A percentile compares a stretch with the other conserved stretches of the same genome.
Conservation (phyloP, 1,140 invertebrate genomes). For the Ditylenchus dipsaci region DNA sequence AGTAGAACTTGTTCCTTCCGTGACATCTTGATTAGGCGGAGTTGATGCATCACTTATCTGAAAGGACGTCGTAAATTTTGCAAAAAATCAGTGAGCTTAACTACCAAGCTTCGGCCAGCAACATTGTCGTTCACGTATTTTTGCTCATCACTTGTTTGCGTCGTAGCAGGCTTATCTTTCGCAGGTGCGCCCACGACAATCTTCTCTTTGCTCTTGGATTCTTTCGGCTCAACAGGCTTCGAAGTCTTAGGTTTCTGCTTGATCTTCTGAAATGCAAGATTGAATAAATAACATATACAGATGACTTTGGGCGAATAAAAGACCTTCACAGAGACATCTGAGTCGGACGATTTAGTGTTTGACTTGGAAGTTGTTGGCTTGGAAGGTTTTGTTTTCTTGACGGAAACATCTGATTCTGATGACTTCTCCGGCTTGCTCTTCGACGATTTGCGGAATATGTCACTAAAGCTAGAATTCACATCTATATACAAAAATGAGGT, state of each 20-base stretch:
- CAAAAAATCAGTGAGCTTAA: background rate
- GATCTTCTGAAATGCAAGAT: no score
- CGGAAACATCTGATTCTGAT: background rate
- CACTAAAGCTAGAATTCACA: background rate
- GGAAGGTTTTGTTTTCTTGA: background rate
- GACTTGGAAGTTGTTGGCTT: background rate
- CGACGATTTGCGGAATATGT: background rate
- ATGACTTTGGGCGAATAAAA: background rate
- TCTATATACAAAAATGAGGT: background rate
- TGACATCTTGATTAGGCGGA: background rate
- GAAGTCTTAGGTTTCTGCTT: no score
- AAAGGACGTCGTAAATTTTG: no score
- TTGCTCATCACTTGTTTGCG: background rate
- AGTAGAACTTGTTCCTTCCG: background rate
- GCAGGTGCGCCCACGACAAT: no score
- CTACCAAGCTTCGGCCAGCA: background rate
- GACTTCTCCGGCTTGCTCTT: background rate
- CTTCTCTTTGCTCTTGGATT: no score
- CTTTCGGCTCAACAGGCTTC: no score
- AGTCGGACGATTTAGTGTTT: background rate
- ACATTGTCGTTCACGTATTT: background rate
- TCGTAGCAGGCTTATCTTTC: no score
- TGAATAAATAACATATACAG: no score
- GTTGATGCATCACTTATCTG: background rate
- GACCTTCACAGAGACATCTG: background rate